These are phyloP conservation scores for Odontomyia ornata DNA, from an alignment of 2,888 invertebrate genomes.

Conservation along the genomic window DNA sequence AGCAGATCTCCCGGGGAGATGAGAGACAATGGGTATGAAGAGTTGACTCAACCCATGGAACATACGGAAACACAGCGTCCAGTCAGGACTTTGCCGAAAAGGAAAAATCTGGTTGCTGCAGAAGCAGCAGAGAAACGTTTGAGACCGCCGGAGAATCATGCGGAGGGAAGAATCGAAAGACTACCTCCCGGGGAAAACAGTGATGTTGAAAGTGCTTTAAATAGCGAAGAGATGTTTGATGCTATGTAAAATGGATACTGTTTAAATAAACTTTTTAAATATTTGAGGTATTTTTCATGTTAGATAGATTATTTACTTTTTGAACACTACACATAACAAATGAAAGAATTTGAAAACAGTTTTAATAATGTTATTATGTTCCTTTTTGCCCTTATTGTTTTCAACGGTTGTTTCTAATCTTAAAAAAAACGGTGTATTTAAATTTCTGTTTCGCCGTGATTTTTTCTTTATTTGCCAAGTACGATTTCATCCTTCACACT, in stretches of 20 bases:
- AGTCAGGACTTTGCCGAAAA: conserved; percentile 46
- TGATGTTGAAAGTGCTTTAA: background rate
- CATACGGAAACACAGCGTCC: conserved; percentile 45
- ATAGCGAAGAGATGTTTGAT: conserved; percentile 34
- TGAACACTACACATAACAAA: no score
- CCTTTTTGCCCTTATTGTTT: no score
- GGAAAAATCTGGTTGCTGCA: conserved; percentile 43
- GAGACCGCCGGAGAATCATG: background rate
- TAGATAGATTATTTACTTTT: no score
- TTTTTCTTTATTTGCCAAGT: no score
- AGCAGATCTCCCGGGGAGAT: background rate
- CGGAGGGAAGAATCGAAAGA: background rate
- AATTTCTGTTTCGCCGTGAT: no score
- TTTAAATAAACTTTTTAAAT: background rate
- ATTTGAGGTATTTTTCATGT: no score
- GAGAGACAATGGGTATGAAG: background rate
- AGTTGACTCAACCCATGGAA: conserved; percentile 2
- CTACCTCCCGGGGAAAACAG: background rate
- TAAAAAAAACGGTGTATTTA: no score
- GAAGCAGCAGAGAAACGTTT: conserved; percentile 21
- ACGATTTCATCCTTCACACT: no score
- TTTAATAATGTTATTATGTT: no score
- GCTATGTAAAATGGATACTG: conserved; percentile 7
- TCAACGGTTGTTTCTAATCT: no score
- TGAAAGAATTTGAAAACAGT: no score